Percentiles rank a stretch among this genome's conserved stretches.
Evolutionary conservation across 1,140 invertebrate genomes (phyloP).

Genomic region (Metaphire vulgaris): DNA sequence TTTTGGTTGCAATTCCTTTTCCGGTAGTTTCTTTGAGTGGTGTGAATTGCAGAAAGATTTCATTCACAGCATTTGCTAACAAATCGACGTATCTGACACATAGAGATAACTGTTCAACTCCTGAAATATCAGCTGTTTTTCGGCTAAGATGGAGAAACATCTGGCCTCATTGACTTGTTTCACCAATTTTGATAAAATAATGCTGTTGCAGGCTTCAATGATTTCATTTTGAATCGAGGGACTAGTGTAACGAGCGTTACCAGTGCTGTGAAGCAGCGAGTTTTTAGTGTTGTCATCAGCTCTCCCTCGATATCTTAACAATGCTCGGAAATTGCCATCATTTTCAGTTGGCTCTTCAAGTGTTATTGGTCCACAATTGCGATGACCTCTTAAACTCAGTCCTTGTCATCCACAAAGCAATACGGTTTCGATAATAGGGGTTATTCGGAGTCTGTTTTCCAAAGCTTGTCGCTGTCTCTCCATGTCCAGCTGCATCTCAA

Average conservation of each 20-base stretch:
- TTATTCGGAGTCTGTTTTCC: slow-evolving; percentile 12
- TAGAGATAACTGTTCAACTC: slow-evolving; percentile 15
- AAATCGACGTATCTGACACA: slow-evolving; percentile 16
- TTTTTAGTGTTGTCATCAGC: slow-evolving; percentile 4
- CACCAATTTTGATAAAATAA: slow-evolving; percentile 11
- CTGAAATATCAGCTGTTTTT: slow-evolving; percentile 18
- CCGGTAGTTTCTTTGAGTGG: slow-evolving; percentile 9
- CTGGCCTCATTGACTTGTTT: slow-evolving; percentile 13
- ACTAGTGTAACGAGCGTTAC: slow-evolving; percentile 13
- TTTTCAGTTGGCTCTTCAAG: slow-evolving; percentile 18
- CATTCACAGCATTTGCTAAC: slow-evolving; percentile 14
- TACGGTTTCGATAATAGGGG: slow-evolving; percentile 18
- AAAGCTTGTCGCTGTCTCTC: background rate
- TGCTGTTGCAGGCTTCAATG: slow-evolving; percentile 7
- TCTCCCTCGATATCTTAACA: background rate
- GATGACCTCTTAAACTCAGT: slow-evolving; percentile 13
- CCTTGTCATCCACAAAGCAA: slow-evolving; percentile 21
- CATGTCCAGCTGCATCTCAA: slow-evolving; percentile 16
- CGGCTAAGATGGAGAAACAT: slow-evolving; percentile 12
- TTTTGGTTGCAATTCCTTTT: slow-evolving; percentile 7
- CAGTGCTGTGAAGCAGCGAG: background rate
- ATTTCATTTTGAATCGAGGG: slow-evolving; percentile 15
- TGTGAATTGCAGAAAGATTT: slow-evolving; percentile 14
- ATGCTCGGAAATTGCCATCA: slow-evolving; percentile 22
- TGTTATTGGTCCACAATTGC: slow-evolving; percentile 20